Base-by-base conservation (phyloP, 2,113 vertebrate species). In the Eonycteris spelaea region DNA sequence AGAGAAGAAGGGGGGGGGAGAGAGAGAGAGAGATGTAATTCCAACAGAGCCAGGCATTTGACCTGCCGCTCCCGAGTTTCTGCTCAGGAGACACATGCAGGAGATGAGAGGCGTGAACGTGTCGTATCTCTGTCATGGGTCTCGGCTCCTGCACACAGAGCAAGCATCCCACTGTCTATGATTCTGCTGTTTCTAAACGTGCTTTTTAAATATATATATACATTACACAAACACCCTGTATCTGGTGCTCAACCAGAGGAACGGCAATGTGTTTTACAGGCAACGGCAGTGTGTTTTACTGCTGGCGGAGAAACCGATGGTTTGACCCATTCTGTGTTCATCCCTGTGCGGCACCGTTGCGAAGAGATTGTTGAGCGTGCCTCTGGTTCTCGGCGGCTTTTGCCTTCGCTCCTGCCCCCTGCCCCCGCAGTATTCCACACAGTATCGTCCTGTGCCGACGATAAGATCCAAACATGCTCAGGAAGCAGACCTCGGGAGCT, bases 61-160 rank as follows among this genome's bases (percentile, higher is more conserved):
- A 33, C 24, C 16, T 75, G 40, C 67, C 19, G 0, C 24, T n/a
- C 19, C 0, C 0, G 40, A 74, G 48, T 11, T 7, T 1, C 16
- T 38, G 14, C 70, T 75, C 6, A 1, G 12, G 55, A 40, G 30
- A 43, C 12, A 4, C 8, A 22, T 12, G 10, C 7, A 22, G 82
- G 78, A 53, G 53, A 8, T 1, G 38, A 43, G 51, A 74, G n/a
- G 21, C 12, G 1, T 5, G 1, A 18, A 7, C 0, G 4, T 6
- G 38, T 4, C 28, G 11, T 0, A 0, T 15, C 48, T 45, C 65
- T 30, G 38, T 28, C 2, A 3, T 8, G 2, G 21, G 35, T 22
- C 68, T 86, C 6, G 0, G 33, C 38, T 70, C 78, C 63, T 6
- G 1, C 59, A 28, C 40, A 1, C 1, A 7, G 4, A 40, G 12